Base-by-base conservation (phyloP, 2,797 vertebrate species). In the Uromys caudimaculatus region DNA sequence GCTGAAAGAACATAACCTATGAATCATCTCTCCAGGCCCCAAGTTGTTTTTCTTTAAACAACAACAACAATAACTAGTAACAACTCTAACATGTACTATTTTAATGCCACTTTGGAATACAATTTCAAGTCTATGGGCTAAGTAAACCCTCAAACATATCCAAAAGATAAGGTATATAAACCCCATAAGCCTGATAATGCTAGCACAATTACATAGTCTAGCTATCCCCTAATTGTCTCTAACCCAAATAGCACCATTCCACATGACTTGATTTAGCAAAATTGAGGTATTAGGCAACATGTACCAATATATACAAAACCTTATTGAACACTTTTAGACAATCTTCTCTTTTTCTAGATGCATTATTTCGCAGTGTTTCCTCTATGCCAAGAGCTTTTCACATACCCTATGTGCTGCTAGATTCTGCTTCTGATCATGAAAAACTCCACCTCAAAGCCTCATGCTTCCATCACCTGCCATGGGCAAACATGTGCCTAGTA, bases 181-280 rank as follows among this genome's bases (percentile, higher is more conserved):
- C 16, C 11, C 23, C 6, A 32, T 62, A 64, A 86, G 81, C 91
- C 69, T 77, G 4, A 69, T 29, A 87, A 87, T 32, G 4, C 7
- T 93, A 38, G 24, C 60, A 60, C 82, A 69, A 82, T 92, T 91
- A 88, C 44, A 67, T 77, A 87, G 71, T 76, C 62, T 64, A 47
- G 54, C 90, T 58, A 47, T 60, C 90, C 58, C 64, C 12, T 83
- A 69, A 81, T 79, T 69, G 52, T 87, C 67, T 50, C 29, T 81
- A 44, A 77, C 50, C 77, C 17, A 44, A 86, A 27, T 95, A 69
- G 56, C 41, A 73, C 16, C 67, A 54, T n/a, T 85, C 84, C 8
- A n/a, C 5, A 91, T 85, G 27, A 52, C 76, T 21, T 47, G 16
- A 38, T 75, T 91, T 91, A 89, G 73, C n/a, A 96, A 94, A 89